These are phyloP conservation scores for Heliconius eleuchia DNA, from an alignment of 1,140 invertebrate genomes.

Conservation along the genomic window DNA sequence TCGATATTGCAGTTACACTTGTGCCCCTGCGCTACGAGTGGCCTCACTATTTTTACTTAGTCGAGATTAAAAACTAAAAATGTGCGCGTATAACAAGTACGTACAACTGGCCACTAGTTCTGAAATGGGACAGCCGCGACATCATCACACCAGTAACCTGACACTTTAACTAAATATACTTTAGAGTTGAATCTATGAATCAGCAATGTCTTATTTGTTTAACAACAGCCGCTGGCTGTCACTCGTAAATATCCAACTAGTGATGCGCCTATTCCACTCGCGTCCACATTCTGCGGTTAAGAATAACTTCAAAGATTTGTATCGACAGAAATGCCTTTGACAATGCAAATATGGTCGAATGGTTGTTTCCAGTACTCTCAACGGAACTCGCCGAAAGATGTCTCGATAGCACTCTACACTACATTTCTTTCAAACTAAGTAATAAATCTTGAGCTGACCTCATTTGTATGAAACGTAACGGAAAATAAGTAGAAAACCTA, in stretches of 20 bases:
- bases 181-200: constrained; percentile 39
- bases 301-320: constrained; percentile 35
- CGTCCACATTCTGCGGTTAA: constrained; percentile 27
- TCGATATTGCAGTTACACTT: no score
- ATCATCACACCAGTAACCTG: constrained; percentile 25
- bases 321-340: constrained; percentile 19
- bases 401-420: constrained; percentile 18
- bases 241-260: constrained; percentile 30
- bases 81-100: not conserved
- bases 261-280: constrained; percentile 21
- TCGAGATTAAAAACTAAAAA: not conserved
- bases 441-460: not conserved
- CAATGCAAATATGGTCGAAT: constrained; percentile 22
- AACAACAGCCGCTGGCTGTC: constrained; percentile 42
- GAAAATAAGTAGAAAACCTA: not conserved
- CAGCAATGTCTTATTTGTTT: constrained; percentile 41
- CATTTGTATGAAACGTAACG: not conserved
- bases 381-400: constrained; percentile 18
- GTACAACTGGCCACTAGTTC: not conserved
- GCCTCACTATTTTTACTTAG: not conserved
- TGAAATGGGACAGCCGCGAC: constrained; percentile 13
- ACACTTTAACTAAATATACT: constrained; percentile 38
- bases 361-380: not conserved
- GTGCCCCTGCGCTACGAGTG: no score
- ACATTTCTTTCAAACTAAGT: not conserved